Conservation (phyloP, 2,797 vertebrate genomes). For the Botia almorhae region DNA sequence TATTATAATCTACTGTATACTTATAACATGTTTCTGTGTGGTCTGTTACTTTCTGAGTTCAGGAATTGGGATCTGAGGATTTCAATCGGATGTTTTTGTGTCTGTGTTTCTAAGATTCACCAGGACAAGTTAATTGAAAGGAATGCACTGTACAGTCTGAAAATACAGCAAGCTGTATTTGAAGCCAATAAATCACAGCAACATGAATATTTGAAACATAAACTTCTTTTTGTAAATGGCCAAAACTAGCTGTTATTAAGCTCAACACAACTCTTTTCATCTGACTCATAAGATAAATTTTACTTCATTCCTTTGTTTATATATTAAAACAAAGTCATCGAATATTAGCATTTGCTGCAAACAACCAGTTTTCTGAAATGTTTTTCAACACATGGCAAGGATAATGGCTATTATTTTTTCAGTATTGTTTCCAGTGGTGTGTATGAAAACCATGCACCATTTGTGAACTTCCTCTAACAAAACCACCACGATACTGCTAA, state of each 20-base stretch:
- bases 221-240: neutral
- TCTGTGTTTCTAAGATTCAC: neutral
- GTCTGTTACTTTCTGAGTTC: conserved; percentile 15
- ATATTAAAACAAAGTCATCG: neutral
- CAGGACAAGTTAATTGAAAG: neutral
- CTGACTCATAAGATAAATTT: neutral
- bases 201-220: neutral
- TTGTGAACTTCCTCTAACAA: conserved; percentile 10
- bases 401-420: conserved; percentile 1
- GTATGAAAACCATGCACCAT: conserved; percentile 10
- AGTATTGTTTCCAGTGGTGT: conserved; percentile 26
- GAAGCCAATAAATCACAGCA: neutral
- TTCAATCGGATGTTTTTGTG: neutral
- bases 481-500: conserved; percentile 2
- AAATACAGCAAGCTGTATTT: neutral
- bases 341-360: neutral
- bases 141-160: neutral
- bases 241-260: neutral
- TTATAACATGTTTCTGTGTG: neutral
- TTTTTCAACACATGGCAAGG: neutral
- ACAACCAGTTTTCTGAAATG: neutral
- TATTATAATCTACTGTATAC: neutral
- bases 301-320: neutral
- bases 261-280: neutral
- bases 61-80: conserved; percentile 13